These are phyloP conservation scores for Gastrophryne carolinensis DNA, from an alignment of 2,797 vertebrate genomes.

Conservation along the genomic window DNA sequence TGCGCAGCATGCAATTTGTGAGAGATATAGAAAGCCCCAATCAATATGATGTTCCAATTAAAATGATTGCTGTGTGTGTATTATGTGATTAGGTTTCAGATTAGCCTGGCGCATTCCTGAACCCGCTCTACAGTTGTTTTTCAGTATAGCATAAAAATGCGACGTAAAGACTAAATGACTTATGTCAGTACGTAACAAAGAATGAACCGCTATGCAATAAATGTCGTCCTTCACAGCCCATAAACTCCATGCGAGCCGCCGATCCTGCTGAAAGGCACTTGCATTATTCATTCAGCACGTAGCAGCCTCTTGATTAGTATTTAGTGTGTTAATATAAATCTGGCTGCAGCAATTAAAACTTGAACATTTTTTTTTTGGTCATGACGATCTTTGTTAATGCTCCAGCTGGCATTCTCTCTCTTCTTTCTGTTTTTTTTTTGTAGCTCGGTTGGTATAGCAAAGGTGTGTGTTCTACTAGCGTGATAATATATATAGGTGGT, in stretches of 20 bases:
- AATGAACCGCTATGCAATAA: constrained; percentile 16
- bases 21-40: constrained; percentile 26
- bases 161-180: constrained; percentile 5
- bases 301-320: constrained; percentile 34
- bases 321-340: constrained; percentile 36
- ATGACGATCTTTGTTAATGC: not conserved
- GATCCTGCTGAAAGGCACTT: constrained; percentile 4
- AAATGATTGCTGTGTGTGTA: constrained; percentile 3
- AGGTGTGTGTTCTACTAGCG: not conserved
- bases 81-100: constrained; percentile 19
- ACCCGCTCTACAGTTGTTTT: constrained; percentile 9
- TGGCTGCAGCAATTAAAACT: constrained; percentile 31
- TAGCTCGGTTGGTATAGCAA: not conserved
- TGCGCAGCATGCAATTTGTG: constrained; percentile 6
- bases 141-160: constrained; percentile 12
- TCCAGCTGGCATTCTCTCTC: constrained; percentile 31
- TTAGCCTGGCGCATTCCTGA: not conserved
- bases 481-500: not conserved
- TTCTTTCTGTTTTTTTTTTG: not conserved
- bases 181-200: not conserved
- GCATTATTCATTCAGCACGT: constrained; percentile 31
- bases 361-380: constrained; percentile 10
- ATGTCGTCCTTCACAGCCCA: constrained; percentile 29
- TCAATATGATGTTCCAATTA: constrained; percentile 35
- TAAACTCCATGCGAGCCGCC: not conserved